Evolutionary conservation across 2,113 vertebrate genomes (phyloP).

Genomic region (Mobula birostris): DNA sequence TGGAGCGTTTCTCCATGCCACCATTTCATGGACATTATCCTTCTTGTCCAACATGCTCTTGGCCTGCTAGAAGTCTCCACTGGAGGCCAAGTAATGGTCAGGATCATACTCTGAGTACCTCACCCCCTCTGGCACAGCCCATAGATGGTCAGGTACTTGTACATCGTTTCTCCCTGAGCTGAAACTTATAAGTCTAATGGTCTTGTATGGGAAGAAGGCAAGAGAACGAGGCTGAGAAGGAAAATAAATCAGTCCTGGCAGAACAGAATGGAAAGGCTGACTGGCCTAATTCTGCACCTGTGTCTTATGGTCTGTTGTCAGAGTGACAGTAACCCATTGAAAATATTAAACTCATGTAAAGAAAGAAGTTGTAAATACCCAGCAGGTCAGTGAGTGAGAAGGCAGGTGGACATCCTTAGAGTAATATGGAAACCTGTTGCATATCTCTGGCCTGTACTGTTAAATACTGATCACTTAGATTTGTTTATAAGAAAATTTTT

Average conservation of each 20-base stretch:
- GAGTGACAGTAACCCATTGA: background rate
- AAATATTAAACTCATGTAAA: background rate
- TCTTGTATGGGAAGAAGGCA: too few species aligned
- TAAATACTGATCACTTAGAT: background rate
- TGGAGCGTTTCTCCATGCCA: too few species aligned
- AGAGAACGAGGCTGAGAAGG: too few species aligned
- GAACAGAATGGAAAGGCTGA: too few species aligned
- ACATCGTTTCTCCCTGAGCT: background rate
- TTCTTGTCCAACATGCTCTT: background rate
- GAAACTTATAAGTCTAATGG: too few species aligned
- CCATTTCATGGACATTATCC: too few species aligned
- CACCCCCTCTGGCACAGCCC: background rate
- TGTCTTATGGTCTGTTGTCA: background rate
- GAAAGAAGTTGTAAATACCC: background rate
- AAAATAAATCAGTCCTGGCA: too few species aligned
- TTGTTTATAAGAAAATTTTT: background rate
- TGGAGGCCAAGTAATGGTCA: background rate
- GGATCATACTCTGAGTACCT: background rate
- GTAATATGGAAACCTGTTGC: background rate
- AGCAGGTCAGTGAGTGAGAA: background rate
- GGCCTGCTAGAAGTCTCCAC: too few species aligned
- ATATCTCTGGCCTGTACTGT: background rate
- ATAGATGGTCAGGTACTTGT: background rate
- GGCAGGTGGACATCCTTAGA: background rate
- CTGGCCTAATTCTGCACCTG: too few species aligned